phyloP scores from a whole-genome alignment of 2,113 vertebrate species.

The Neodontobutis hainanensis region DNA sequence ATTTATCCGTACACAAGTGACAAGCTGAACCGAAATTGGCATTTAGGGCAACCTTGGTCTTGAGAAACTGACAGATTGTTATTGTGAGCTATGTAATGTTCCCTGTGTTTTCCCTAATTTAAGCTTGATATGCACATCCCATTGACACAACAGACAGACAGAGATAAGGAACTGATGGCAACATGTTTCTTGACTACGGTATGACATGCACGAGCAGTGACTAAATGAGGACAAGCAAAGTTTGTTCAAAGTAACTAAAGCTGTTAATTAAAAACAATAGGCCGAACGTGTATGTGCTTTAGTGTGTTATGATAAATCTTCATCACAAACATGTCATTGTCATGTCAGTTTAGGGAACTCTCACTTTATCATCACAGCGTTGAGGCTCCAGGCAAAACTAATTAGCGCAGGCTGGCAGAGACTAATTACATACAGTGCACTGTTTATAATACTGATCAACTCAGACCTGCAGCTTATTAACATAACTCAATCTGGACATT shows the following conservation, averaged over 20 bases:
- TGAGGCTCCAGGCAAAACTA: neutral
- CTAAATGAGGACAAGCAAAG: neutral
- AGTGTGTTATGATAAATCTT: neutral
- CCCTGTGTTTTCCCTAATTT: too few species aligned
- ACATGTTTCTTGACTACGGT: too few species aligned
- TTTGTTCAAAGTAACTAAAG: neutral
- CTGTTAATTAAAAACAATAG: neutral
- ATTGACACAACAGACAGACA: too few species aligned
- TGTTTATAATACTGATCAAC: slow-evolving; percentile 18
- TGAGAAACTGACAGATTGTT: too few species aligned
- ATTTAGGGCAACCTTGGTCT: too few species aligned
- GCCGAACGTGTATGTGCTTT: neutral
- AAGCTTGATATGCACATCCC: too few species aligned
- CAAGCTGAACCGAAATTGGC: too few species aligned
- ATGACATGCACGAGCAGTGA: too few species aligned
- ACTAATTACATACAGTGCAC: neutral
- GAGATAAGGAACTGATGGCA: too few species aligned
- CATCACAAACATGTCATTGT: neutral
- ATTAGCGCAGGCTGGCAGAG: neutral
- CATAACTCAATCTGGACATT: neutral
- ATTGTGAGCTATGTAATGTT: too few species aligned
- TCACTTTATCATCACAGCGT: neutral
- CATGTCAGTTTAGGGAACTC: neutral
- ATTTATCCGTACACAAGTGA: too few species aligned
- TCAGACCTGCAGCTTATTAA: neutral